Evolutionary conservation across 2,797 vertebrate genomes (phyloP).

Genomic region (Smutsia temminckii): DNA sequence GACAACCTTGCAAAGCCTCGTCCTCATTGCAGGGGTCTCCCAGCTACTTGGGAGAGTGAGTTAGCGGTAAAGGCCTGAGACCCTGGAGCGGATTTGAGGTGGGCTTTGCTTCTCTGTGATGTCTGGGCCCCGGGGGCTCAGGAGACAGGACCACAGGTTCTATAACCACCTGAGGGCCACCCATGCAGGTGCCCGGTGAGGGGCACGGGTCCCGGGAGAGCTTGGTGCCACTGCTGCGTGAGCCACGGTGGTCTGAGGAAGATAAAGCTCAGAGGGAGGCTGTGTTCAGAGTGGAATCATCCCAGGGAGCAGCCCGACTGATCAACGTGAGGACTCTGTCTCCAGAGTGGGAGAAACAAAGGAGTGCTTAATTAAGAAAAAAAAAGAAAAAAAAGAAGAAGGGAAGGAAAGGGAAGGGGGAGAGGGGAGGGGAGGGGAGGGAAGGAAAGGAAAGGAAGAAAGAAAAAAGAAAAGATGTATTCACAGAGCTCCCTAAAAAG

Average conservation of each 20-base stretch:
- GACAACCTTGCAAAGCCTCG: background rate
- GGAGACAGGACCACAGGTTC: background rate
- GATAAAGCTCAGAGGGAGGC: background rate
- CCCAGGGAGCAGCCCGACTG: rapidly evolving
- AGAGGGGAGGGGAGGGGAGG: too few relatives aligned
- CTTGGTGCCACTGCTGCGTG: background rate
- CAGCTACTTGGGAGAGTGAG: background rate
- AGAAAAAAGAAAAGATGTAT: background rate
- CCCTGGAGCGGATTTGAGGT: background rate
- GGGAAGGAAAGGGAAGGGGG: too few relatives aligned
- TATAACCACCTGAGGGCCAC: background rate
- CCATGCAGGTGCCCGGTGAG: rapidly evolving
- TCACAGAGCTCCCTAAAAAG: background rate
- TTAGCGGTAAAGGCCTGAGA: too few relatives aligned
- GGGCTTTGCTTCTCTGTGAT: background rate
- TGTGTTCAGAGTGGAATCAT: background rate
- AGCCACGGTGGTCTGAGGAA: background rate
- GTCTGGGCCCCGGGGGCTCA: background rate
- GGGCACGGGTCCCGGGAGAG: background rate
- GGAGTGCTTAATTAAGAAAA: background rate
- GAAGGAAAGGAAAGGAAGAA: too few relatives aligned
- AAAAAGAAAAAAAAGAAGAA: background rate
- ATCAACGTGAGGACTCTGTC: background rate
- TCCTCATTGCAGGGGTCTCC: background rate
- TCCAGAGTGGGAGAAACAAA: background rate